Evolutionary conservation across 2,113 vertebrate species (phyloP).

Genomic region (Carassius auratus): DNA sequence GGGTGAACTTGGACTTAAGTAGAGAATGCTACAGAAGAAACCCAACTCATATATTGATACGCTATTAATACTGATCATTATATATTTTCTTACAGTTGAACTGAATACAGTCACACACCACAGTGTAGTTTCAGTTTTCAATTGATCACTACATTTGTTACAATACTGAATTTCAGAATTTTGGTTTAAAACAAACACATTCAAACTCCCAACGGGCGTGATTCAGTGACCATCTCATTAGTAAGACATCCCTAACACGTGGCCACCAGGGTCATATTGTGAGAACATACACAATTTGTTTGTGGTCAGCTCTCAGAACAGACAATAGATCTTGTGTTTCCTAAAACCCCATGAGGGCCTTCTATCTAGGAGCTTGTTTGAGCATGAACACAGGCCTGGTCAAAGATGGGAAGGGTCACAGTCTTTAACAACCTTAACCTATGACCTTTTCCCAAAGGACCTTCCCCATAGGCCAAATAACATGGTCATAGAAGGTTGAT

Average conservation of each 20-base stretch:
- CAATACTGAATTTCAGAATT: neutral
- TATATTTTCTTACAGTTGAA: neutral
- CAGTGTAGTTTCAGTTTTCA: neutral
- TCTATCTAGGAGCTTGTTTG: conserved; percentile 63
- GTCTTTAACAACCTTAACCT: conserved; percentile 61
- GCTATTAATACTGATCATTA: neutral
- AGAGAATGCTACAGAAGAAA: neutral
- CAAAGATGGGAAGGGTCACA: conserved; percentile 68
- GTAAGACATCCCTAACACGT: conserved; percentile 23
- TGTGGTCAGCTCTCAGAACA: conserved; percentile 65
- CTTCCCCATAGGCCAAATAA: conserved; percentile 9
- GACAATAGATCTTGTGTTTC: conserved; percentile 66
- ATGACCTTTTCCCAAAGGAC: conserved; percentile 71
- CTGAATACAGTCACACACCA: neutral
- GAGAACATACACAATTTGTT: conserved; percentile 49
- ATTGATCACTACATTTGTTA: neutral
- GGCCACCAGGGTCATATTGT: conserved; percentile 57
- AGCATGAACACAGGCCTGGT: conserved; percentile 61
- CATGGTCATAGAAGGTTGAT: neutral
- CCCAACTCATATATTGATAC: neutral
- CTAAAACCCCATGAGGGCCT: conserved; percentile 62
- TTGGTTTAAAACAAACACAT: neutral
- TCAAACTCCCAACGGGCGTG: neutral
- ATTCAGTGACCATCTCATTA: neutral
- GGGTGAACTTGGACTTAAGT: neutral